These are phyloP conservation scores for Danaus chrysippus DNA, from an alignment of 2,888 invertebrate species.

Conservation along the genomic window DNA sequence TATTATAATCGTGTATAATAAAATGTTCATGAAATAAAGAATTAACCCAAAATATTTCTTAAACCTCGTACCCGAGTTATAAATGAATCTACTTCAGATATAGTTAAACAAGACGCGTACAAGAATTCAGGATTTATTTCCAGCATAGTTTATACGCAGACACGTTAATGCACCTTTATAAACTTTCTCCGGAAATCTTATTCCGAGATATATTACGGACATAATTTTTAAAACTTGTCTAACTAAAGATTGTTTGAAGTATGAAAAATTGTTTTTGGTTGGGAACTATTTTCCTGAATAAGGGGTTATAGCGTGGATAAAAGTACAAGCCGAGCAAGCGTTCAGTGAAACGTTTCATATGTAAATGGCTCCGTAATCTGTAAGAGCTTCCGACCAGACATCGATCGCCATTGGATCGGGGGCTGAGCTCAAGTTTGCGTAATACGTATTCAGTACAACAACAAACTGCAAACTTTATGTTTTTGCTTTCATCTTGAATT, in stretches of 20 bases:
- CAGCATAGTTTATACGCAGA: conserved; percentile 2
- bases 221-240: conserved; percentile 20
- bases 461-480: conserved; percentile 39
- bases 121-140: conserved; percentile 6
- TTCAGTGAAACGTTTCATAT: conserved; percentile 72
- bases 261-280: conserved; percentile 20
- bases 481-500: conserved; percentile 25
- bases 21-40: too few species aligned
- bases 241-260: conserved; percentile 23
- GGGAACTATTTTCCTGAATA: conserved; percentile 18
- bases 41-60: too few species aligned
- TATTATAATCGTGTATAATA: too few species aligned
- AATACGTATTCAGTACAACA: conserved; percentile 48
- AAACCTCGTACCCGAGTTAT: too few species aligned
- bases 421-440: conserved; percentile 55
- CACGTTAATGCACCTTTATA: conserved; percentile 12
- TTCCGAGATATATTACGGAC: conserved; percentile 19
- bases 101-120: conserved; percentile 3
- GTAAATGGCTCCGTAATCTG: conserved; percentile 73
- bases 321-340: conserved; percentile 61
- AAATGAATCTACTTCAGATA: not conserved
- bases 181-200: conserved; percentile 12
- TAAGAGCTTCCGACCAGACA: conserved; percentile 57
- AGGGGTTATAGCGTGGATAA: conserved; percentile 39
- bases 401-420: conserved; percentile 61